Evolutionary conservation across 2,113 vertebrate species (phyloP).

Genomic region (Sebastes fasciatus): DNA sequence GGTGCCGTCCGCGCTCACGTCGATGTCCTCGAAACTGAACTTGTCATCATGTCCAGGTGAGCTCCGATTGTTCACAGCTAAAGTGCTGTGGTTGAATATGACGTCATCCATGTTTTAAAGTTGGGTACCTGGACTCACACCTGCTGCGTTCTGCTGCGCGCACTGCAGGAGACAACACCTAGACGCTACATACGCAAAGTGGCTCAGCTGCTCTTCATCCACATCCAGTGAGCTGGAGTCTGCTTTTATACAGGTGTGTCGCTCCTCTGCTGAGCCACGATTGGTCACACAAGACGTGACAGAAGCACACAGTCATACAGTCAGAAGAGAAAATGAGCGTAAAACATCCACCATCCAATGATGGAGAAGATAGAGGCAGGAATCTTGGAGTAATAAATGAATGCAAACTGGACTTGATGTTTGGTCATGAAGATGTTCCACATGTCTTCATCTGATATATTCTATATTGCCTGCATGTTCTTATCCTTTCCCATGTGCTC

Average conservation of each 20-base stretch:
- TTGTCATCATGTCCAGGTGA: conserved; percentile 41
- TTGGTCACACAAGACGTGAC: conserved; percentile 61
- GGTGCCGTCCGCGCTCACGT: conserved; percentile 76
- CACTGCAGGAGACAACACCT: conserved; percentile 4
- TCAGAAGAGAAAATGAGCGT: not conserved
- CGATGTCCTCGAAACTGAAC: conserved; percentile 76
- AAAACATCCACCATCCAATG: too few species aligned
- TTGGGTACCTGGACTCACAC: not conserved
- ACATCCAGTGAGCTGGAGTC: not conserved
- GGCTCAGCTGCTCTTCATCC: not conserved
- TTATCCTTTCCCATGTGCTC: too few species aligned
- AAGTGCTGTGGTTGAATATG: conserved; percentile 69
- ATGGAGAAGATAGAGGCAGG: too few species aligned
- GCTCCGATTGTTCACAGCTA: conserved; percentile 64
- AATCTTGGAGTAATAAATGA: too few species aligned
- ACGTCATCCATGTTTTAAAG: conserved; percentile 76
- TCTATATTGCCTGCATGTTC: too few species aligned
- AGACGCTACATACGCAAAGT: not conserved
- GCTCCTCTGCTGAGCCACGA: conserved; percentile 48
- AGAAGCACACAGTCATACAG: not conserved
- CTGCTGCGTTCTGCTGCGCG: conserved; percentile 4
- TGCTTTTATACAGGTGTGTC: conserved; percentile 74
- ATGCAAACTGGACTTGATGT: too few species aligned
- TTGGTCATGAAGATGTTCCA: too few species aligned
- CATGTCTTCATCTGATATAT: too few species aligned